A percentile compares a stretch with the other conserved stretches of the same genome.
Evolutionary conservation across 2,888 invertebrate genomes (phyloP).

Genomic region (Boloria euphrosyne): DNA sequence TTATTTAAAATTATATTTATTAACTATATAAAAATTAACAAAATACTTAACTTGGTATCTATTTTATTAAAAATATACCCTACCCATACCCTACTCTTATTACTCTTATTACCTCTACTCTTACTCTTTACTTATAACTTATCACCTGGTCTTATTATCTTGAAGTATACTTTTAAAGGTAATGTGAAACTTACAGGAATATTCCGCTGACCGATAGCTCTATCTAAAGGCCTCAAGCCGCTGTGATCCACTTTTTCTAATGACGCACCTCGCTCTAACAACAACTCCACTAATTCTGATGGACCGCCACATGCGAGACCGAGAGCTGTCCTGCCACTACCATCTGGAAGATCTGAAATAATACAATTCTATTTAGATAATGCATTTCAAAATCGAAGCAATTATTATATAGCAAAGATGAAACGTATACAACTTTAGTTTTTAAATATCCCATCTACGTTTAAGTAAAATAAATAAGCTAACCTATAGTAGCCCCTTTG

Average conservation of each 20-base stretch:
- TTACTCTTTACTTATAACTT: too few species aligned
- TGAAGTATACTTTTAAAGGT: too few species aligned
- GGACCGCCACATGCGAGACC: slow-evolving; percentile 91
- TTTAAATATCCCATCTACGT: background rate
- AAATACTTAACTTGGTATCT: background rate
- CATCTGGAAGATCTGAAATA: slow-evolving; percentile 86
- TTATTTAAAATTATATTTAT: background rate
- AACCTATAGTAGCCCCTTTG: slow-evolving; percentile 88
- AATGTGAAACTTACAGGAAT: slow-evolving; percentile 78
- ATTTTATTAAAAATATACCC: too few species aligned
- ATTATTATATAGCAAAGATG: too few species aligned
- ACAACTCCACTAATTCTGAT: slow-evolving; percentile 87
- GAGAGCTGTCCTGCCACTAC: slow-evolving; percentile 94
- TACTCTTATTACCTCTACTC: too few species aligned
- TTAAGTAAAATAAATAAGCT: slow-evolving; percentile 31
- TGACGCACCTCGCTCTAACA: slow-evolving; percentile 94
- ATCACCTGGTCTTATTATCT: too few species aligned
- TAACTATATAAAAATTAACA: background rate
- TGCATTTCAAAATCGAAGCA: too few species aligned
- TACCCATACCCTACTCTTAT: too few species aligned
- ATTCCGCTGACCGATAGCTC: slow-evolving; percentile 96
- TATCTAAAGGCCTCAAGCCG: slow-evolving; percentile 95
- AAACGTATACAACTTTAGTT: background rate
- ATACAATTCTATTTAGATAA: background rate
- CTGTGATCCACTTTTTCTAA: slow-evolving; percentile 96